Evolutionary conservation across 2,888 invertebrate genomes (phyloP).

Genomic region (Chrysolina haemoptera): DNA sequence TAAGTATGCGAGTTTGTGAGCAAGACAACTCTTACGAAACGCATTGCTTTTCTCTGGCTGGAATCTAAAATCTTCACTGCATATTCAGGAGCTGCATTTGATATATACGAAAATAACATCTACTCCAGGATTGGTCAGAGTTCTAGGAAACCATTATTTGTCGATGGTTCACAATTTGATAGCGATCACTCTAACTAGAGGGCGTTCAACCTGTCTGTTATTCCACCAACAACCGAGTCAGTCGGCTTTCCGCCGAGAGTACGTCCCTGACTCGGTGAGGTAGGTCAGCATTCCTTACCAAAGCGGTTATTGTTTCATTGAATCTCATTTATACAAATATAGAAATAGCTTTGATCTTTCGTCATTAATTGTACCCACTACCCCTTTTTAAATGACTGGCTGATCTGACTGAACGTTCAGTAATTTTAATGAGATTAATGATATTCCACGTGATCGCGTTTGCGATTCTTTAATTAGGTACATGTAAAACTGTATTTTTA

Average conservation of each 20-base stretch:
- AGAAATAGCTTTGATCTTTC: conserved; percentile 59
- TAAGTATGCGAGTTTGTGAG: no score
- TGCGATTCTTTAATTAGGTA: conserved; percentile 38
- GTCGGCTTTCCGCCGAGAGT: not conserved
- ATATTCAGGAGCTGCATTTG: no score
- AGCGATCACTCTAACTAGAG: no score
- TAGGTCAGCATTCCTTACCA: conserved; percentile 67
- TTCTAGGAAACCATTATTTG: no score
- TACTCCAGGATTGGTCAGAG: no score
- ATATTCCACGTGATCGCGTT: conserved; percentile 24
- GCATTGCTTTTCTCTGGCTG: no score
- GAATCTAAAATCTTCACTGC: no score
- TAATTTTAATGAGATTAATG: conserved; percentile 46
- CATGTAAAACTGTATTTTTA: conserved; percentile 37
- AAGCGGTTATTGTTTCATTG: conserved; percentile 66
- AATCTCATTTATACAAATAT: conserved; percentile 65
- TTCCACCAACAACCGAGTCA: not conserved
- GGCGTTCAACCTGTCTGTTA: no score
- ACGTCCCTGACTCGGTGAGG: conserved; percentile 54
- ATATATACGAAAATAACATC: no score
- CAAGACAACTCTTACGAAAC: no score
- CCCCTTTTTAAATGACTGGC: conserved; percentile 47
- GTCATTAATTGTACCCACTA: conserved; percentile 55
- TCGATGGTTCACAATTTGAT: no score
- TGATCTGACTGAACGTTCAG: conserved; percentile 44